Conservation (phyloP, 2,888 invertebrate genomes). For the Dromius quadrimaculatus region DNA sequence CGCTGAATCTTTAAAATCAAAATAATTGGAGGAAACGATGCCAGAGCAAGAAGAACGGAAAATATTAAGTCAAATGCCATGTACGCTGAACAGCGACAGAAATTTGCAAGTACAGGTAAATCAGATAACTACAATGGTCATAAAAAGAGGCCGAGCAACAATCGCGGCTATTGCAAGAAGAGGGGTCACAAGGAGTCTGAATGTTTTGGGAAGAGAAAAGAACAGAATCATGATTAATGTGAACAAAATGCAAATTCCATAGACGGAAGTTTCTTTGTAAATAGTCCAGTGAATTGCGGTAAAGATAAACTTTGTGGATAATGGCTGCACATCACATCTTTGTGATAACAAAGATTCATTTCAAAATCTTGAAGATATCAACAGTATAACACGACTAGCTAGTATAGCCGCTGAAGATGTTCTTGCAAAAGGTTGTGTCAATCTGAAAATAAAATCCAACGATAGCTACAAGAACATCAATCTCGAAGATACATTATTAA, state of each 20-base stretch:
- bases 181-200: background rate
- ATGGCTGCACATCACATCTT: constrained; percentile 46
- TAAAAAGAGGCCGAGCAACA: background rate
- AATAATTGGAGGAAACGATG: no score
- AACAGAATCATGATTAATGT: background rate
- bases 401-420: constrained; percentile 33
- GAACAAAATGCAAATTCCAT: background rate
- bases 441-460: background rate
- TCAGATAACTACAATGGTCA: background rate
- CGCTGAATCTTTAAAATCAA: constrained; percentile 53
- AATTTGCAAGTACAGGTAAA: background rate
- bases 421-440: constrained; percentile 30
- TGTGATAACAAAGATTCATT: constrained; percentile 41
- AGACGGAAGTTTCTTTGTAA: background rate
- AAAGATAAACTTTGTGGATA: constrained; percentile 36
- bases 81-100: no score
- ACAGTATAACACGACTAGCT: constrained; percentile 17
- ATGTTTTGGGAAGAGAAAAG: background rate
- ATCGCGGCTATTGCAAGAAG: background rate
- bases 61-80: no score
- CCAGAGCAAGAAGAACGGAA: no score
- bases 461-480: constrained; percentile 39
- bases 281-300: background rate
- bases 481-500: constrained; percentile 13
- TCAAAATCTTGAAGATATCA: background rate